A percentile compares a stretch with the other conserved stretches of the same genome.
phyloP scores from a whole-genome alignment of 2,888 invertebrate species.

The Apamea sordens region DNA sequence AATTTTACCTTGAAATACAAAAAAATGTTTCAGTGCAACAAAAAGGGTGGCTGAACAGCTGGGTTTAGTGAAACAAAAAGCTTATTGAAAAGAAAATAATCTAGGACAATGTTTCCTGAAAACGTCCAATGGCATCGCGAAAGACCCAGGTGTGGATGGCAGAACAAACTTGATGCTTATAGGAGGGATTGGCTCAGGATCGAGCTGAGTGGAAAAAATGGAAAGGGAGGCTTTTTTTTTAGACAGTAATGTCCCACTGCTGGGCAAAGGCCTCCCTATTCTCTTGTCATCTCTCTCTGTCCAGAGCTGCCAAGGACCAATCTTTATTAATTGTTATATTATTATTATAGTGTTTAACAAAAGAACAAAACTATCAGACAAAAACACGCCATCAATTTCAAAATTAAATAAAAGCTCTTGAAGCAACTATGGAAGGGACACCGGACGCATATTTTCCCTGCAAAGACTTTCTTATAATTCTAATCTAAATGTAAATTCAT shows the following conservation, averaged over 20 bases:
- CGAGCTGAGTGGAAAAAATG: not conserved
- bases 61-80: not conserved
- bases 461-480: constrained; percentile 32
- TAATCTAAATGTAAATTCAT: constrained; percentile 55
- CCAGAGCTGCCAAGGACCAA: not conserved
- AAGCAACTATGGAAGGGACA: not conserved
- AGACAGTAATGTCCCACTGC: not conserved
- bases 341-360: not conserved
- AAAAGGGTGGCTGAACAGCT: not conserved
- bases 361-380: not conserved
- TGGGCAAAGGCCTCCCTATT: not conserved
- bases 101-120: not conserved
- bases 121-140: not conserved
- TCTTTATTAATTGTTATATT: not conserved
- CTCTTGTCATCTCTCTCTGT: not conserved
- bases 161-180: too few relatives aligned
- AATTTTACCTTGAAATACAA: not conserved
- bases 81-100: not conserved
- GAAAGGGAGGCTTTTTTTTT: not conserved
- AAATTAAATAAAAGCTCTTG: not conserved
- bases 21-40: not conserved
- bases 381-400: too few relatives aligned
- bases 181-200: not conserved
- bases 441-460: constrained; percentile 7
- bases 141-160: not conserved